These are phyloP conservation scores for Agrypnus murinus DNA, from an alignment of 2,888 invertebrate genomes.

Conservation along the genomic window DNA sequence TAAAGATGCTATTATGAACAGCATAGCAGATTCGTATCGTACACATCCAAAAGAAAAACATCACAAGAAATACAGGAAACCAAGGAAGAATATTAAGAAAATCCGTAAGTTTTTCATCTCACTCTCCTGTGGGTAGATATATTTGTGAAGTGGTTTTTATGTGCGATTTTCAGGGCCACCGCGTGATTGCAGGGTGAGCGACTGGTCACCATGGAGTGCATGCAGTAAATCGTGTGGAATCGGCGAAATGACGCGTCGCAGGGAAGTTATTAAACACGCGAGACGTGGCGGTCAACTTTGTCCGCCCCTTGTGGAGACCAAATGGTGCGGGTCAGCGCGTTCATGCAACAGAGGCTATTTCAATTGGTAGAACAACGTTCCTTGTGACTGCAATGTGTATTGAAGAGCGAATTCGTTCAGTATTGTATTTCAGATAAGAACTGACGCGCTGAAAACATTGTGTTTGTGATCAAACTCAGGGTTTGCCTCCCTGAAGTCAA, in stretches of 20 bases:
- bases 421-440: constrained; percentile 43
- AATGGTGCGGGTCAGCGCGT: constrained; percentile 89
- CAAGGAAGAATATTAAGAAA: constrained; percentile 68
- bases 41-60: constrained; percentile 67
- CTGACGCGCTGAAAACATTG: constrained; percentile 41
- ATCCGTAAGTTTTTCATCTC: constrained; percentile 68
- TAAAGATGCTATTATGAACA: constrained; percentile 81
- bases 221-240: constrained; percentile 94
- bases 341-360: constrained; percentile 80
- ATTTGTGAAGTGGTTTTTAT: constrained; percentile 25
- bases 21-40: constrained; percentile 81
- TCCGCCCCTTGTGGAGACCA: constrained; percentile 87
- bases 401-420: constrained; percentile 41
- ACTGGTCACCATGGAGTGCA: constrained; percentile 90
- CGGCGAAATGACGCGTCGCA: constrained; percentile 88
- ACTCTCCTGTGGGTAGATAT: background rate
- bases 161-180: constrained; percentile 73
- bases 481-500: constrained; percentile 42
- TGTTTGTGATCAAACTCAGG: constrained; percentile 51
- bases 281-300: constrained; percentile 88
- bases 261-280: constrained; percentile 85
- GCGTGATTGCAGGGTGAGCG: constrained; percentile 88
- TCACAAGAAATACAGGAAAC: constrained; percentile 70
- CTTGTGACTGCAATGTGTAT: constrained; percentile 45
- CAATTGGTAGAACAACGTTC: constrained; percentile 72